These are phyloP conservation scores for Drosophila anceps DNA, from an alignment of 2,888 invertebrate genomes.

Conservation along the genomic window DNA sequence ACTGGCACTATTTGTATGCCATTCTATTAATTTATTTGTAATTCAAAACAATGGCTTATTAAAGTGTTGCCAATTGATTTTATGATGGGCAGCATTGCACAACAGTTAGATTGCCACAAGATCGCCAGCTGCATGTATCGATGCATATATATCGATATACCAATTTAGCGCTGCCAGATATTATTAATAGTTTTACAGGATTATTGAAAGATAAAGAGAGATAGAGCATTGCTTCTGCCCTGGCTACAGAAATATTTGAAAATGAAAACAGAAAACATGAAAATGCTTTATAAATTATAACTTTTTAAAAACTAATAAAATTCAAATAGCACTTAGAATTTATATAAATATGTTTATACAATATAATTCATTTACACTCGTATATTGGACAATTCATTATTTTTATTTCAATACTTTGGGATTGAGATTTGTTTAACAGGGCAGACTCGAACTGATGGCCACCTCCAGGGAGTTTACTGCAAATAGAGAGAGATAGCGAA, in stretches of 20 bases:
- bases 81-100: not conserved
- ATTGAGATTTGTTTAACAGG: conserved; percentile 57
- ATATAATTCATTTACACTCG: not conserved
- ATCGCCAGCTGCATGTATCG: not conserved
- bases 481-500: conserved; percentile 39
- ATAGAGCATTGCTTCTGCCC: not conserved
- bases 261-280: not conserved
- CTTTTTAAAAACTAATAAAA: not conserved
- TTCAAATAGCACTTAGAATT: not conserved
- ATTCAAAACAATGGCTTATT: not conserved
- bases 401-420: not conserved
- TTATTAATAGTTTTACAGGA: not conserved
- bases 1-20: not conserved
- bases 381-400: conserved; percentile 1
- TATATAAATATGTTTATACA: not conserved
- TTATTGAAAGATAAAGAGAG: not conserved
- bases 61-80: not conserved
- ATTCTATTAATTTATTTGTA: not conserved
- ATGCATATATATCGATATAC: conserved; percentile 1
- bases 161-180: not conserved
- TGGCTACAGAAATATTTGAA: not conserved
- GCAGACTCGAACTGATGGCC: conserved; percentile 81
- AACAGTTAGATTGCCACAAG: not conserved
- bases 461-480: conserved; percentile 81
- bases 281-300: not conserved